These are phyloP conservation scores for Gopherus flavomarginatus DNA, from an alignment of 2,113 vertebrate species.

Conservation along the genomic window DNA sequence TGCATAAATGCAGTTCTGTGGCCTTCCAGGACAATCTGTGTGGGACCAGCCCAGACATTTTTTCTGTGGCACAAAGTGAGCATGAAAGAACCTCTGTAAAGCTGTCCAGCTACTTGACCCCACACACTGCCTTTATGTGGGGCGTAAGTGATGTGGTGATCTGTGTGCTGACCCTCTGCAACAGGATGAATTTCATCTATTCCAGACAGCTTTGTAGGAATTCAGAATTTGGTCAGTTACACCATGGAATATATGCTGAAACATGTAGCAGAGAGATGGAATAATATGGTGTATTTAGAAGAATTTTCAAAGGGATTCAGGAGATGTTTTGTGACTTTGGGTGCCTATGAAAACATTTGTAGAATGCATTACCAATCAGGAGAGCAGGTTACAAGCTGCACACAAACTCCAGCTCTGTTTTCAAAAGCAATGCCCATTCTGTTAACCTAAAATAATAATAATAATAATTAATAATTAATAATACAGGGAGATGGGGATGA, in stretches of 20 bases:
- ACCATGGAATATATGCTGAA: background rate
- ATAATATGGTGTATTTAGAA: background rate
- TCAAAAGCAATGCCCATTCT: conserved; percentile 79
- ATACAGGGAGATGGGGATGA: background rate
- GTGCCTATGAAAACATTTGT: background rate
- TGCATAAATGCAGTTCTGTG: fast-evolving
- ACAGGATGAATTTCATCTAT: background rate
- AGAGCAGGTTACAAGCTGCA: conserved; percentile 90
- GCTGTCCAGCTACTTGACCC: background rate
- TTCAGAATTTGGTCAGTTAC: background rate
- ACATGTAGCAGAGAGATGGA: background rate
- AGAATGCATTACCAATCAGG: conserved; percentile 85
- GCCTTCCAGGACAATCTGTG: background rate
- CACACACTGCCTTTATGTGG: background rate
- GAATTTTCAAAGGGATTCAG: background rate
- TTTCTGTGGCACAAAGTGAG: background rate
- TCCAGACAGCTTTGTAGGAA: background rate
- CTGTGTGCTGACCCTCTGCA: background rate
- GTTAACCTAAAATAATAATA: conserved; percentile 79
- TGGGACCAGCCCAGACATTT: background rate
- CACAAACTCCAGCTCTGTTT: conserved; percentile 77
- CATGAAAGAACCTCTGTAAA: background rate
- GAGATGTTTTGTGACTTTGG: background rate
- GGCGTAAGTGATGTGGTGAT: background rate
- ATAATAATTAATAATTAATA: conserved; percentile 17